phyloP scores from a whole-genome alignment of 2,113 vertebrate genomes.

The Psettodes erumei region DNA sequence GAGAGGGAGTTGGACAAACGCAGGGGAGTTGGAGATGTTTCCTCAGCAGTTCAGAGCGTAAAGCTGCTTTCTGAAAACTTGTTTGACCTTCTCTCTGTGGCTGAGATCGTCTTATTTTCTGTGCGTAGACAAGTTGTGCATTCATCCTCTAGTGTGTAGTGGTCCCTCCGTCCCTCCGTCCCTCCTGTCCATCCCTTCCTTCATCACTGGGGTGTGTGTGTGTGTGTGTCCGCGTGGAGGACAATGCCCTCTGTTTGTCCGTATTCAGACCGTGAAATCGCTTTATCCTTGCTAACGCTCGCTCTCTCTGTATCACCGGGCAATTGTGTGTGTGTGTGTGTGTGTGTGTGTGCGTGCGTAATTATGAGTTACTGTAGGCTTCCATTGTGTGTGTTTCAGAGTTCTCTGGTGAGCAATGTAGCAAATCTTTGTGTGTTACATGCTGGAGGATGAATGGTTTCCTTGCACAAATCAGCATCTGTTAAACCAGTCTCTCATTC shows the following conservation, averaged over 20 bases:
- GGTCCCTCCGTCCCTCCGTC: constrained; percentile 18
- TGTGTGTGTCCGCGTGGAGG: constrained; percentile 53
- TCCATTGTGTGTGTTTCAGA: constrained; percentile 55
- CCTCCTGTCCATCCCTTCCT: constrained; percentile 50
- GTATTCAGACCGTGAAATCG: constrained; percentile 84
- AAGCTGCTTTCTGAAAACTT: neutral
- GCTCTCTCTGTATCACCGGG: constrained; percentile 73
- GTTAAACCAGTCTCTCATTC: constrained; percentile 15
- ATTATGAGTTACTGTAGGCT: constrained; percentile 65
- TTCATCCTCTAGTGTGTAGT: constrained; percentile 22
- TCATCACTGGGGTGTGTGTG: constrained; percentile 18
- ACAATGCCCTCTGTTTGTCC: constrained; percentile 81
- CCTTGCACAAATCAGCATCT: neutral
- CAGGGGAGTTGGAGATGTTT: neutral
- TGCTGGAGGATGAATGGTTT: constrained; percentile 24
- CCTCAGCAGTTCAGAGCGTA: neutral
- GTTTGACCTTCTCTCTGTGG: neutral
- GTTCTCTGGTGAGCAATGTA: constrained; percentile 32
- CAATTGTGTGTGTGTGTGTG: constrained; percentile 55
- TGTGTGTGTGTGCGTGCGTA: constrained; percentile 22
- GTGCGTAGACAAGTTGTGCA: constrained; percentile 36
- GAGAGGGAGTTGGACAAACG: constrained; percentile 9
- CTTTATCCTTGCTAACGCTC: constrained; percentile 79
- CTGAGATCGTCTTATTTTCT: neutral
- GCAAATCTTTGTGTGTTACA: constrained; percentile 34